Base-by-base conservation (phyloP, 2,888 invertebrate species). In the Crocallis elinguaria region DNA sequence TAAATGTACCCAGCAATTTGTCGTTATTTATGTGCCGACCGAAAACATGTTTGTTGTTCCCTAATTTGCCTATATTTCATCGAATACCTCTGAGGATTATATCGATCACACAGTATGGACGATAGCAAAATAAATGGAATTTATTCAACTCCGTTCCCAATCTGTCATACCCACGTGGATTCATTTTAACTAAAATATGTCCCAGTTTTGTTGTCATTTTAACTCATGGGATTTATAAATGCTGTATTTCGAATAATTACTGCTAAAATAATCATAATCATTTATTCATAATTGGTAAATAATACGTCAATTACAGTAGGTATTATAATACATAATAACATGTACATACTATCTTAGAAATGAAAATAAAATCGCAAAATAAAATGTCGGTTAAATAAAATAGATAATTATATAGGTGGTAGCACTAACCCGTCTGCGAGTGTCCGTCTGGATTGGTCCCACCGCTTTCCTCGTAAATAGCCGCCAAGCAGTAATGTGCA, bases 1-100 rank as follows among this genome's bases (percentile, higher is more conserved):
- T n/a, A 49, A 60, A 60, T 48, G 49, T 57, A 62, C 51, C 49
- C 44, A 53, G 38, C 62, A 63, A 67, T 63, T 66, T 64, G 49
- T 43, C 35, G 59, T 57, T 57, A 64, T 60, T 60, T 64, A 57
- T 57, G 55, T 46, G 50, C 45, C 42, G 21, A 32, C 48, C 54
- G 49, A 59, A 59, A 59, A 57, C 54, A 57, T 57, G 53, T 53
- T 57, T 56, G 45, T 54, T 60, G 52, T 55, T 57, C 49, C 37
- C 51, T 64, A 57, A 64, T 61, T 61, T 61, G 45, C 38, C 59
- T 52, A 49, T 60, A 60, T 54, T 52, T 54, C 44, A 60, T 63
- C 29, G 35, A 38, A 56, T 56, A 63, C 57, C 57, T 56, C 27
- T 16, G 42, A 57, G 51, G 44, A 60, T 54, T 49, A 49, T 54